Evolutionary conservation across 2,113 vertebrate genomes (phyloP).

Genomic region (Lonchura striata): DNA sequence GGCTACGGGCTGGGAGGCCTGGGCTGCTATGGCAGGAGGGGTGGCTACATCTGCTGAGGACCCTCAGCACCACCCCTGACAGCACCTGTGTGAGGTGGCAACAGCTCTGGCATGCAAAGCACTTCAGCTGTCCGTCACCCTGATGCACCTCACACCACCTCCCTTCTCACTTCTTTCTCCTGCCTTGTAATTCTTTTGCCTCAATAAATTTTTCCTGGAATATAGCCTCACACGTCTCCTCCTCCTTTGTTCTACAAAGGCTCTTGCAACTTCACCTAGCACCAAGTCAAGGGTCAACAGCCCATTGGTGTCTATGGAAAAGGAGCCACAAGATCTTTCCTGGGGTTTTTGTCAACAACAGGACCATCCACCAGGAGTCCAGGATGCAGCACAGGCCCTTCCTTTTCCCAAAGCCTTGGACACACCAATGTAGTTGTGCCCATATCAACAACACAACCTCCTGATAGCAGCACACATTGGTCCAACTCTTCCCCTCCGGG

Average conservation of each 20-base stretch:
- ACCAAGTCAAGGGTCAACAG: not conserved
- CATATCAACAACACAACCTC: too few relatives aligned
- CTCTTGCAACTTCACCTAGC: not conserved
- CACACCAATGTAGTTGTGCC: not conserved
- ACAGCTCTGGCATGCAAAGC: too few relatives aligned
- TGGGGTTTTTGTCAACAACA: not conserved
- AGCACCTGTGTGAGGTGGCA: not conserved
- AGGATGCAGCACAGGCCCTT: not conserved
- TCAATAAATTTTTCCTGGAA: not conserved
- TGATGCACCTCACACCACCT: fast-evolving
- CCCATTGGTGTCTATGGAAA: not conserved
- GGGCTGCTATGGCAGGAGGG: not conserved
- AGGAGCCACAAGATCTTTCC: not conserved
- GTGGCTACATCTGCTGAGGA: not conserved
- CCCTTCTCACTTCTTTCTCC: not conserved
- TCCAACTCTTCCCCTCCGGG: fast-evolving
- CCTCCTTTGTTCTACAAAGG: not conserved
- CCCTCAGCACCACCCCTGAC: fast-evolving
- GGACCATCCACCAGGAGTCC: not conserved
- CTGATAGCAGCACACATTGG: fast-evolving
- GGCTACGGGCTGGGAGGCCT: not conserved
- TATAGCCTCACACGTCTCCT: fast-evolving
- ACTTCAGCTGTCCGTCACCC: not conserved
- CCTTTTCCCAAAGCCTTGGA: not conserved
- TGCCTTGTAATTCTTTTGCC: fast-evolving